Evolutionary conservation across 2,888 invertebrate species (phyloP), one percentile per base, ranked within the genome.

Genomic region (Rosalia funebris): DNA sequence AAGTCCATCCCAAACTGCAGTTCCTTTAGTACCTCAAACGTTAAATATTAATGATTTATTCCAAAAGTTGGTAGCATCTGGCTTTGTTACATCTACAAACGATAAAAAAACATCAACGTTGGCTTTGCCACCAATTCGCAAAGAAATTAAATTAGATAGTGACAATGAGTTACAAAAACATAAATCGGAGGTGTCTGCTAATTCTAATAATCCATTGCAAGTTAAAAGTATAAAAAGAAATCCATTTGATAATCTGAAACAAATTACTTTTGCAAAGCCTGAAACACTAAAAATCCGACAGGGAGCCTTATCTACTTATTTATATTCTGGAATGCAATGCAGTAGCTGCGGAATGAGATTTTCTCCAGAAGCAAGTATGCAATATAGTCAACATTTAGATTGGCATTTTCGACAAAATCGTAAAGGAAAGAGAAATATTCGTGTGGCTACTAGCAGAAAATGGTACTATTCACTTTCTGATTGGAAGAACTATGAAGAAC

Each of bases 371-470:
- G 91, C 92, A 76, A 93, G 92, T 5, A 91, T 91, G 69, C 89
- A 92, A 64, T 99, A 98, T 82, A 92, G 91, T 73, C 93, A 95
- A 79, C 99, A 99, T 83, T 86, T 98, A 61, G 98, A 99, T 83
- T 98, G 98, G 98, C 99, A 99, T 83, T 98, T 98, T 84, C 84
- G 96, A 0, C 94, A 95, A 81, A 98, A 98, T 83, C 84, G 95
- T 1, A 86, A 91, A 54, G 95, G 95, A 72, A 88, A 95, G 66
- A 94, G 94, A 77, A 91, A 92, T 0, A 90, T 91, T 0, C 85
- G 93, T 9, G 90, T 93, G 50, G 92, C 94, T 0, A 91, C 92
- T 74, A 90, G 91, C 19, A 84, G 97, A 1, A 88, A 90, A 74
- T 97, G 96, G 95, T 96, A 93, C 81, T 96, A 95, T 77, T 90